A percentile compares a stretch with the other conserved stretches of the same genome.
Evolutionary conservation across 2,888 invertebrate genomes (phyloP).

Genomic region (Andrena hattorfiana): DNA sequence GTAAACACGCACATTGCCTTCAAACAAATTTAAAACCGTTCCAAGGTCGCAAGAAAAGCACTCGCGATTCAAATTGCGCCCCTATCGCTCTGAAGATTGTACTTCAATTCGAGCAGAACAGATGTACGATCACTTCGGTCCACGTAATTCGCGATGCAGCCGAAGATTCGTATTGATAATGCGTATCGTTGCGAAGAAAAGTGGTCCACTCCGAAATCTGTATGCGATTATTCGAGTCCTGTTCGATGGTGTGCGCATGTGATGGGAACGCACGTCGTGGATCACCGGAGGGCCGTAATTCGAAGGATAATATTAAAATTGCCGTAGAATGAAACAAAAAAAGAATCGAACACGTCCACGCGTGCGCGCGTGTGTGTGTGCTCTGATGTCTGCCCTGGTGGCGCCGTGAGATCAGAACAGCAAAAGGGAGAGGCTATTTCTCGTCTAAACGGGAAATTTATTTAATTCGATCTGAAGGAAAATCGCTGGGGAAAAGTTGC

Average conservation of each 20-base stretch:
- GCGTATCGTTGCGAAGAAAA: not conserved
- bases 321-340: slow-evolving; percentile 81
- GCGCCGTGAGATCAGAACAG: slow-evolving; percentile 63
- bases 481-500: not conserved
- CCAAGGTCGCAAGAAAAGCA: slow-evolving; percentile 2
- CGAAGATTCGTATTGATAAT: slow-evolving; percentile 1
- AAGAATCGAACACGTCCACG: slow-evolving; percentile 36
- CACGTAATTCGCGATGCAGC: not conserved
- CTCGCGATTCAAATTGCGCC: slow-evolving; percentile 29
- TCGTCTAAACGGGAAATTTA: not conserved
- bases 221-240: slow-evolving; percentile 75
- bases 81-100: not conserved
- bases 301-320: slow-evolving; percentile 83
- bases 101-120: not conserved
- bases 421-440: slow-evolving; percentile 31
- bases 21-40: slow-evolving; percentile 39
- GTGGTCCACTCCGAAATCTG: slow-evolving; percentile 65
- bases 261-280: slow-evolving; percentile 65
- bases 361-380: slow-evolving; percentile 31
- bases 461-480: not conserved
- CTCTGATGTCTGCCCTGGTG: slow-evolving; percentile 59
- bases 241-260: slow-evolving; percentile 67
- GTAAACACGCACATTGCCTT: slow-evolving; percentile 72
- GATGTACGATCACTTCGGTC: not conserved
- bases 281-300: slow-evolving; percentile 74